A percentile compares a stretch with the other conserved stretches of the same genome.
phyloP scores from a whole-genome alignment of 2,797 vertebrate genomes.

The Lateolabrax maculatus region DNA sequence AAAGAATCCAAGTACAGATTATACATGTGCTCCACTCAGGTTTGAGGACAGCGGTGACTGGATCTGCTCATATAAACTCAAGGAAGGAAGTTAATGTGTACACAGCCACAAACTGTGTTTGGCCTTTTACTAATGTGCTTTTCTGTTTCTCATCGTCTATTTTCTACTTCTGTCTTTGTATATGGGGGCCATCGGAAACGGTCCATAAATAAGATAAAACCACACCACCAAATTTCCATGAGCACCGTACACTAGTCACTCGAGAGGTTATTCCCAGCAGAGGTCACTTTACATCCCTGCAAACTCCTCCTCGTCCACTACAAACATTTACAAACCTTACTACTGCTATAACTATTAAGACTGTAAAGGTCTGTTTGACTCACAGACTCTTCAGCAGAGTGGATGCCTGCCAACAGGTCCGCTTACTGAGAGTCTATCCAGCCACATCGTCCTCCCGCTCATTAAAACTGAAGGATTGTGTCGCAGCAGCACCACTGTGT shows the following conservation, averaged over 20 bases:
- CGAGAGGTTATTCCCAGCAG: conserved; percentile 21
- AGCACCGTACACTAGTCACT: background rate
- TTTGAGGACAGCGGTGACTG: conserved; percentile 8
- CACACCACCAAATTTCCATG: background rate
- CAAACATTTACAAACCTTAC: conserved; percentile 46
- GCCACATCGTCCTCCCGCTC: background rate
- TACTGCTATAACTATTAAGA: conserved; percentile 4
- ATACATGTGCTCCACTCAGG: conserved; percentile 1
- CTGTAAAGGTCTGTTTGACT: conserved; percentile 9
- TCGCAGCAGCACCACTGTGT: background rate
- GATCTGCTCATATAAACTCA: conserved; percentile 2
- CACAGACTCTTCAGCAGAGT: background rate
- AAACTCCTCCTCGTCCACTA: conserved; percentile 14
- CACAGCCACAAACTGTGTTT: conserved; percentile 22
- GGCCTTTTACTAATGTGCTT: background rate
- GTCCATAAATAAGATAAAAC: background rate
- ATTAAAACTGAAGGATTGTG: background rate
- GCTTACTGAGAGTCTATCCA: background rate
- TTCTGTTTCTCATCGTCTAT: background rate
- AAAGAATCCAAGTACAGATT: conserved; percentile 32
- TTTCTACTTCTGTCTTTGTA: background rate
- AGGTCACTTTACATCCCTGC: conserved; percentile 28
- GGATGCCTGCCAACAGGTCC: conserved; percentile 1
- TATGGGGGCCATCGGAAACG: background rate
- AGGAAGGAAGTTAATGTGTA: conserved; percentile 21